Evolutionary conservation across 2,888 invertebrate species (phyloP), one percentile per base, ranked within the genome.

Genomic region (Drosophila prostipennis): DNA sequence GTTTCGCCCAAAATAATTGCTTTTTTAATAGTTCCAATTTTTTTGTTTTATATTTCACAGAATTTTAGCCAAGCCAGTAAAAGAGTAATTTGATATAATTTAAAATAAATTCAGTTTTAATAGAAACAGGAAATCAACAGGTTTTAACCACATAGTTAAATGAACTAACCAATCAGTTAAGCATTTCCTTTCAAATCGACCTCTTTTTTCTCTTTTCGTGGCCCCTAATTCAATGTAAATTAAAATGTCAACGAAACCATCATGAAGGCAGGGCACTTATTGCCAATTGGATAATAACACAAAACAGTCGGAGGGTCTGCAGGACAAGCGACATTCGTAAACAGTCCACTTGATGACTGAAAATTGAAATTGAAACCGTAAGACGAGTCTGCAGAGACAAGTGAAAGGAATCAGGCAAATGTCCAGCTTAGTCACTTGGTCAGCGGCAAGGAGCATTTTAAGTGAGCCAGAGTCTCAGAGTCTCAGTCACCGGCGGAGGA

Each of bases 291-390:
- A 59, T 48, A 56, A 29, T 40, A 53, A 16, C 42, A 43, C 32
- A 26, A 36, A 49, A 32, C 16, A 43, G 23, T 40, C 43, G 40
- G 36, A 34, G 48, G 29, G 46, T 10, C 39, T 39, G 52, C 56
- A 39, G 48, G 69, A 74, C 77, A 29, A 64, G 61, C 19, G 65
- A 45, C 52, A 54, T 56, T 56, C 72, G 68, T 74, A 59, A 87
- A 75, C 74, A 85, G 79, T 71, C 80, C 81, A 74, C 77, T 79
- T 81, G 82, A 87, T 74, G 79, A 54, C 72, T 79, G 60, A 54
- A 80, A 84, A 82, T 82, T 81, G 86, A 87, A 87, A 87, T 82
- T 77, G 82, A 87, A 80, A 78, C 77, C 69, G 77, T 61, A 65
- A 71, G 72, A 39, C 75, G 54, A 56, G 55, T 26, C 58, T 23